These are phyloP conservation scores for Asarcornis scutulata DNA, from an alignment of 2,113 vertebrate genomes.

Conservation along the genomic window DNA sequence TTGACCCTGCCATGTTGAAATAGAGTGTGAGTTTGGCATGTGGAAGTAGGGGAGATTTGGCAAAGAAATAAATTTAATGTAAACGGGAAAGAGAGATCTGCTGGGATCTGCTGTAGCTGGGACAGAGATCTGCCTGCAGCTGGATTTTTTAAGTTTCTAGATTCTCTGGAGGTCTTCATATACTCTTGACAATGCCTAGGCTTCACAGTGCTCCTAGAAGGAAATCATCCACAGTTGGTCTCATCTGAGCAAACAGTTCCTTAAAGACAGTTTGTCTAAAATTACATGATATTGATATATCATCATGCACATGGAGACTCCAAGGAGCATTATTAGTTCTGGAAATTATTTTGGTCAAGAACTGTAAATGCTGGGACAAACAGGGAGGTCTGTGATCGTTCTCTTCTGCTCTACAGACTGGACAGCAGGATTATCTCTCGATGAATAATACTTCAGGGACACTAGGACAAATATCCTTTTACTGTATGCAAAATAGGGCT, in stretches of 20 bases:
- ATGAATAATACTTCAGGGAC: not conserved
- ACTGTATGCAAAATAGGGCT: not conserved
- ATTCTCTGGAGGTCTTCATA: not conserved
- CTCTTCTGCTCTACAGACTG: not conserved
- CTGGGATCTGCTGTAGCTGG: not conserved
- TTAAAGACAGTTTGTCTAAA: not conserved
- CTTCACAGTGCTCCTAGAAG: not conserved
- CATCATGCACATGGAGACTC: rapidly evolving
- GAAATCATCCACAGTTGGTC: rapidly evolving
- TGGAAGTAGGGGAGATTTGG: not conserved
- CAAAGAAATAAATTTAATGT: not conserved
- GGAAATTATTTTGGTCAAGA: not conserved
- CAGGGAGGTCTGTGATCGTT: rapidly evolving
- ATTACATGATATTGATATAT: not conserved
- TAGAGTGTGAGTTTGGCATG: not conserved
- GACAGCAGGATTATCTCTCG: not conserved
- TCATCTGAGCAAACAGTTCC: not conserved
- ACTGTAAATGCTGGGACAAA: not conserved
- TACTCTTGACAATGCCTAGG: not conserved
- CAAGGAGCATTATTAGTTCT: not conserved
- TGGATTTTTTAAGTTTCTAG: not conserved
- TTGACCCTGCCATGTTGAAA: not conserved
- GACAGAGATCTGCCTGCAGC: not conserved
- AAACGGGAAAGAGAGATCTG: not conserved
- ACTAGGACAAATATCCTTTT: not conserved